A percentile compares a stretch with the other conserved stretches of the same genome.
Evolutionary conservation across 2,888 invertebrate genomes (phyloP).

Genomic region (Sisyra nigra): DNA sequence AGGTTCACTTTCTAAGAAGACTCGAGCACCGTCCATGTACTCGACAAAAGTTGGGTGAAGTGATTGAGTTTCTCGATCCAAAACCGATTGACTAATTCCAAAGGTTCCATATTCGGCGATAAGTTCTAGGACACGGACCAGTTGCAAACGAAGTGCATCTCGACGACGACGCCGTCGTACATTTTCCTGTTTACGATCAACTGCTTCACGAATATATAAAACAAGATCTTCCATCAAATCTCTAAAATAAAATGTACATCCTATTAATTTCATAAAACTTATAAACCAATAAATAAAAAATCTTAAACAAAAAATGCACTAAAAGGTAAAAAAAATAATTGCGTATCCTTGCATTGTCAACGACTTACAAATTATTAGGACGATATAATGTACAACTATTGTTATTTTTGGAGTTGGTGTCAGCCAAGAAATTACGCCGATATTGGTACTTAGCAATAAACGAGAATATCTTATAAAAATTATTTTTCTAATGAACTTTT

Average conservation of each 20-base stretch:
- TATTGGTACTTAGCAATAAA: no score
- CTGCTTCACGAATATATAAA: slow-evolving; percentile 83
- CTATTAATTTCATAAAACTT: no score
- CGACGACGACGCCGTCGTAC: slow-evolving; percentile 78
- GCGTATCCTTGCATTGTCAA: no score
- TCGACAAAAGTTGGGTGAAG: slow-evolving; percentile 81
- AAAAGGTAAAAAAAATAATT: no score
- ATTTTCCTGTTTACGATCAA: slow-evolving; percentile 95
- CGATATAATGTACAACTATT: no score
- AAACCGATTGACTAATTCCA: slow-evolving; percentile 64
- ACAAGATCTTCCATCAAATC: slow-evolving; percentile 93
- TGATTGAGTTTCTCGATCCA: slow-evolving; percentile 69
- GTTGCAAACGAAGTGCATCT: slow-evolving; percentile 80
- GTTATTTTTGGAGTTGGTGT: no score
- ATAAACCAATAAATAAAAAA: no score
- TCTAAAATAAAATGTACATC: slow-evolving; percentile 30
- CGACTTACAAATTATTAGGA: no score
- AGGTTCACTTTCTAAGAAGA: slow-evolving; percentile 81
- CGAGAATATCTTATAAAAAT: no score
- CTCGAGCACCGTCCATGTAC: slow-evolving; percentile 85
- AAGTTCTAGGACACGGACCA: slow-evolving; percentile 81
- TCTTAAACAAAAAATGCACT: no score
- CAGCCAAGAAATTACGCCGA: no score
- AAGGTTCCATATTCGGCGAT: slow-evolving; percentile 87
- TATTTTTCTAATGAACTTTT: no score